Evolutionary conservation across 2,888 invertebrate species (phyloP), one percentile per base, ranked within the genome.

Genomic region (Lasioglossum zephyrum): DNA sequence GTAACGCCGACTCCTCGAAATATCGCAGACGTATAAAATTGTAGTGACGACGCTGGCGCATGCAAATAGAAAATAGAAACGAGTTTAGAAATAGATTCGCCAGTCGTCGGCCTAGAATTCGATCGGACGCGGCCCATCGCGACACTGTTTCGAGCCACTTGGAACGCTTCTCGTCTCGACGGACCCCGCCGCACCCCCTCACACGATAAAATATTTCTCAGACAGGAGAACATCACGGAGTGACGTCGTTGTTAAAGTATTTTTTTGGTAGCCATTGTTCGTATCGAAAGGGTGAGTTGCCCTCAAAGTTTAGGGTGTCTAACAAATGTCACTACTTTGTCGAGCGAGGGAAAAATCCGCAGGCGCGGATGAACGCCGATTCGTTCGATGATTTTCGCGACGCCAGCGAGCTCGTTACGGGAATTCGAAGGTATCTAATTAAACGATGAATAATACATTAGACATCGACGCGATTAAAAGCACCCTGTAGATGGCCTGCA

Each of bases 1-100:
- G 60, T 49, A 76, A 75, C 77, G 73, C 79, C 73, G 77, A 73
- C 80, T 81, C 84, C 90, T 89, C 93, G 90, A 94, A 95, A 95
- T 95, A 95, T 93, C 94, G 92, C 93, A 93, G 93, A 93, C 94
- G 92, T 93, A 93, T 93, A 94, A 94, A 95, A 94, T 94, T 92
- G 93, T 92, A 91, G 92, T 82, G 88, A 86, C 92, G 92, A 92
- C 90, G 92, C 84, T 89, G 90, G 88, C 90, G 91, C 89, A 88
- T 92, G 91, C 90, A 93, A 93, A 93, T 93, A 93, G 93, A 93
- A 93, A 93, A 93, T 93, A 92, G 92, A 92, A 92, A 92, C 89
- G 87, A 63, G 91, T 92, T 88, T 93, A 91, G 92, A 93, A 94
- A 94, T 94, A 93, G 93, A 91, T 90, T 86, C 85, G 89, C 88